Conservation (phyloP, 2,888 invertebrate species). For the Operophtera brumata region DNA sequence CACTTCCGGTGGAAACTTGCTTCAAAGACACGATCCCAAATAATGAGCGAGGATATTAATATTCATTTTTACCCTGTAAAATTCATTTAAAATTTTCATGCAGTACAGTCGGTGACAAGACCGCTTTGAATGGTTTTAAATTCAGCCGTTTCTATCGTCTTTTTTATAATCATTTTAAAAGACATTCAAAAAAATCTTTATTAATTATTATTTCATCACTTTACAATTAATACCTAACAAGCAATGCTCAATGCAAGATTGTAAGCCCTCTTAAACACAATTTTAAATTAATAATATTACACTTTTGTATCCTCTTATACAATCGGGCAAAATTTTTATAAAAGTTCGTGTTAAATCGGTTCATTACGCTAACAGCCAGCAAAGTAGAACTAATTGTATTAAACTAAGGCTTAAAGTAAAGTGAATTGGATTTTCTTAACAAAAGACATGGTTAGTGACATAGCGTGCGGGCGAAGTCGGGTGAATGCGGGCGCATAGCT, state of each 20-base stretch:
- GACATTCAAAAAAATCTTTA: too few relatives aligned
- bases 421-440: conserved; percentile 18
- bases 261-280: too few relatives aligned
- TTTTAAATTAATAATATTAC: background rate
- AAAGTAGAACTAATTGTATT: conserved; percentile 14
- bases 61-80: conserved; percentile 11
- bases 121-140: background rate
- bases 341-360: conserved; percentile 15
- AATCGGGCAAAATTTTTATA: conserved; percentile 2
- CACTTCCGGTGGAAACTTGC: conserved; percentile 3
- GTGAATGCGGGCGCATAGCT: background rate
- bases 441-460: background rate
- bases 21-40: background rate
- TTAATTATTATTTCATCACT: too few relatives aligned
- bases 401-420: conserved; percentile 6
- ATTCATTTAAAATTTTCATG: conserved; percentile 7
- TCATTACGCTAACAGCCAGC: conserved; percentile 18
- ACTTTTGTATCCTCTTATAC: conserved; percentile 1
- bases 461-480: background rate
- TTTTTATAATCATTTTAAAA: background rate
- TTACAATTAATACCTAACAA: too few relatives aligned
- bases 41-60: conserved; percentile 13
- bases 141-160: background rate
- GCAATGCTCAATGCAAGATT: too few relatives aligned
- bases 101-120: conserved; percentile 1